Base-by-base conservation (phyloP, 1,140 invertebrate species). In the Venustaconcha ellipsiformis region DNA sequence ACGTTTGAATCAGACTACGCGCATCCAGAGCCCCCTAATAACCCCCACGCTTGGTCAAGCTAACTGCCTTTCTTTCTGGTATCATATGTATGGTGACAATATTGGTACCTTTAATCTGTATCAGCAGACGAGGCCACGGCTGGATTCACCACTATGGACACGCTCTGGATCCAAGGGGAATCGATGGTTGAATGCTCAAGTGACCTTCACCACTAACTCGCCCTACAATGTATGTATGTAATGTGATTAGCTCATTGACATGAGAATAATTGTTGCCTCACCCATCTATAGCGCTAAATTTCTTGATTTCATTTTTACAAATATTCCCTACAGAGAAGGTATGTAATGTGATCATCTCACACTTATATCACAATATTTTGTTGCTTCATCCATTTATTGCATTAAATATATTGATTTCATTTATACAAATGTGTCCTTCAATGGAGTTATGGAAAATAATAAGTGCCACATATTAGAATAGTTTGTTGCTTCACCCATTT, bases 1-100 rank as follows among this genome's bases (percentile, higher is more conserved):
- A 20, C 68, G 72, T 23, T 85, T 89, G 15, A 94, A 95, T 83
- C 62, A 81, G 67, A 76, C 67, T 37, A 80, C 77, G 0, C 67
- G 74, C 56, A 30, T 80, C 1, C 66, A 80, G 70, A 80, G 78
- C 71, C 23, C 65, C 0, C 15, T 20, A 2, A 64, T 82, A 57
- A 67, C 11, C 15, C 74, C 76, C 14, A 57, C 64, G 6, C 37
- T 63, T 12, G 64, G 74, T 5, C 48, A 59, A 30, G 18, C 66
- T 57, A 60, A 76, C 57, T 84, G 82, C 71, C 57, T 85, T 20
- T 77, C 67, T 14, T 79, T 80, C 76, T 75, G 80, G 79, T 81
- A 84, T 68, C 65, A 82, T 74, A 80, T 82, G 79, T 78, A 82
- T 72, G 80, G 84, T 72, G 66, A 83, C 58, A 70, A 83, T 58